Evolutionary conservation across 2,113 vertebrate genomes (phyloP).

Genomic region (Bothrops jararaca): DNA sequence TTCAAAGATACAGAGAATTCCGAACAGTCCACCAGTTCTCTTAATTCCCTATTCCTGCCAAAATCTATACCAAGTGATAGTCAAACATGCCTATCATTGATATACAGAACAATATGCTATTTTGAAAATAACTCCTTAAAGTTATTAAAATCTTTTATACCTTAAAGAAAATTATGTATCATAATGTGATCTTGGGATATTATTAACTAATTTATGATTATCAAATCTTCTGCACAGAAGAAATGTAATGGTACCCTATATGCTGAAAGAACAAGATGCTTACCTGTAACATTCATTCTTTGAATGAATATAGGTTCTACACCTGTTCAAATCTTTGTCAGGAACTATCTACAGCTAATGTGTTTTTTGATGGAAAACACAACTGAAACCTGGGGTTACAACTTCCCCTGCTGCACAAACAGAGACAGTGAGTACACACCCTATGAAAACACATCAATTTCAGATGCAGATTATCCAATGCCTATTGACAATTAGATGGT

Average conservation of each 20-base stretch:
- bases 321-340: background rate
- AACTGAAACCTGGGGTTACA: background rate
- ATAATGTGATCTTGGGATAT: background rate
- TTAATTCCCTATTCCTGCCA: background rate
- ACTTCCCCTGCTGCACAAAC: background rate
- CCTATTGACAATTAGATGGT: background rate
- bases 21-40: background rate
- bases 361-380: background rate
- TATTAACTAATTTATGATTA: conserved; percentile 16
- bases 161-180: background rate
- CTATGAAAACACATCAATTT: background rate
- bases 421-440: background rate
- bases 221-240: conserved; percentile 13
- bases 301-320: background rate
- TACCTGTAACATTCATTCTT: background rate
- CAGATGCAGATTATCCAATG: background rate
- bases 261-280: conserved; percentile 27
- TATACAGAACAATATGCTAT: conserved; percentile 18
- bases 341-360: background rate
- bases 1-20: background rate
- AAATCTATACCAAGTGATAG: background rate
- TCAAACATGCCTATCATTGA: background rate
- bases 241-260: conserved; percentile 12
- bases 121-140: background rate
- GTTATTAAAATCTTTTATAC: background rate